These are phyloP conservation scores for Phenganax stokvisi DNA, from an alignment of 92 coral and sea anemone species.

Conservation along the genomic window DNA sequence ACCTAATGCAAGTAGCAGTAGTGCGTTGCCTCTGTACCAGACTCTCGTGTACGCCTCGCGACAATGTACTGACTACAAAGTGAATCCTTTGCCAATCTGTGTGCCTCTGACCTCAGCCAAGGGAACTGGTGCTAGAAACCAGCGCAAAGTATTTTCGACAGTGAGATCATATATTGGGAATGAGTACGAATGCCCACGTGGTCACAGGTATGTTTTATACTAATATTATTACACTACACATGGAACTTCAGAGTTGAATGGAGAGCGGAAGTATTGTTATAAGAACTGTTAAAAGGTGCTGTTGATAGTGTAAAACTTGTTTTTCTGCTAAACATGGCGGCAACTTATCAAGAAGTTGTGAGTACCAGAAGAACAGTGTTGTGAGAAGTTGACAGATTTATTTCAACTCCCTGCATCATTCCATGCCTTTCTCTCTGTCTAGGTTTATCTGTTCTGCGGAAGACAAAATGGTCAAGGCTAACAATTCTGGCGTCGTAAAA, in stretches of 20 bases:
- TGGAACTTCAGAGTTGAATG: too few species aligned
- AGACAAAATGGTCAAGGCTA: constrained; percentile 99
- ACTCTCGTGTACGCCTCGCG: constrained; percentile 74
- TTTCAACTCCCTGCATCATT: background rate
- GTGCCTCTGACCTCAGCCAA: constrained; percentile 37
- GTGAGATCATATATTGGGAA: constrained; percentile 91
- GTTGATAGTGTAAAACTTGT: too few species aligned
- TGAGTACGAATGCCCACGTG: constrained; percentile 97
- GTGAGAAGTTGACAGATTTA: too few species aligned
- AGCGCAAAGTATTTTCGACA: constrained; percentile 67
- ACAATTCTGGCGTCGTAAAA: constrained; percentile 95
- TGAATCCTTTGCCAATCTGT: constrained; percentile 57
- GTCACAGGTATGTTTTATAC: constrained; percentile 73
- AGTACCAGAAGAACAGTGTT: too few species aligned
- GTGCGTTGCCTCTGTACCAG: constrained; percentile 92
- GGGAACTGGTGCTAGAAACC: constrained; percentile 62
- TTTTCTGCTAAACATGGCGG: too few species aligned
- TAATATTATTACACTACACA: background rate
- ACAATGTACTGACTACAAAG: constrained; percentile 72
- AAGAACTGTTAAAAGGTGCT: too few species aligned
- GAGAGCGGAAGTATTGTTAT: too few species aligned
- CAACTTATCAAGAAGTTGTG: too few species aligned
- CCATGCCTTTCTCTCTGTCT: background rate
- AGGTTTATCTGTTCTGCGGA: constrained; percentile 98
- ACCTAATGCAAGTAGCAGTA: constrained; percentile 66